A percentile compares a stretch with the other conserved stretches of the same genome.
Conservation (phyloP, 1,140 invertebrate genomes). For the Sinonovacula constricta region DNA sequence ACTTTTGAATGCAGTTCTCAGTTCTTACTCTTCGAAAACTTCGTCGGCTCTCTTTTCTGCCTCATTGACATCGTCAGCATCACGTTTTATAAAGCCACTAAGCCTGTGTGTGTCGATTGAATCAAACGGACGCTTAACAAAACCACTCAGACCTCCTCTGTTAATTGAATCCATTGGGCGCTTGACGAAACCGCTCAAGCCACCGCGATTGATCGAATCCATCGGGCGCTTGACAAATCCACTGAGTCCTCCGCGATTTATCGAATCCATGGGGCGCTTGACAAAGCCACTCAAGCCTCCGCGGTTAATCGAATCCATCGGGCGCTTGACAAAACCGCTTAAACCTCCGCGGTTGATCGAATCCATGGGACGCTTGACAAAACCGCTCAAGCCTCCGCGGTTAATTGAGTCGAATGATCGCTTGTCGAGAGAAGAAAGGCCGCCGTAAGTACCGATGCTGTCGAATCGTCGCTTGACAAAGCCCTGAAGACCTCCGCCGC, state of each 20-base stretch:
- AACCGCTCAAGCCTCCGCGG: conserved; percentile 6
- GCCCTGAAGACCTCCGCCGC: conserved; percentile 32
- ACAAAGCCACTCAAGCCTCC: conserved; percentile 25
- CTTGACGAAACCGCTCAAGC: conserved; percentile 26
- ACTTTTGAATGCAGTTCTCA: no score
- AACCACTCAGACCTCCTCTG: conserved; percentile 14
- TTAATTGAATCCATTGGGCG: conserved; percentile 20
- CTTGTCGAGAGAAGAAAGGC: conserved; percentile 39
- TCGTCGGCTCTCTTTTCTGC: no score
- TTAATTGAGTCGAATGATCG: conserved; percentile 45
- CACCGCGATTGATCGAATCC: conserved; percentile 10
- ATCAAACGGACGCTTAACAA: conserved; percentile 8
- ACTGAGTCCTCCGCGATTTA: conserved; percentile 12
- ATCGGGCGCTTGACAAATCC: conserved; percentile 22
- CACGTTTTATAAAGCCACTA: neutral
- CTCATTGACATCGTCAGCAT: neutral
- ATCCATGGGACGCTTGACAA: conserved; percentile 42
- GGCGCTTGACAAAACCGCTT: conserved; percentile 34
- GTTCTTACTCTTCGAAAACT: no score
- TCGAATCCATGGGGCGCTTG: conserved; percentile 31
- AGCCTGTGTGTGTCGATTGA: neutral
- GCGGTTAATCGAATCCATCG: conserved; percentile 24
- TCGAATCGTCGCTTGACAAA: conserved; percentile 53
- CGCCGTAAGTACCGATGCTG: conserved; percentile 34
- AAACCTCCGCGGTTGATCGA: conserved; percentile 33